Base-by-base conservation (phyloP, 2,888 invertebrate species). In the Eucera pruinosa region DNA sequence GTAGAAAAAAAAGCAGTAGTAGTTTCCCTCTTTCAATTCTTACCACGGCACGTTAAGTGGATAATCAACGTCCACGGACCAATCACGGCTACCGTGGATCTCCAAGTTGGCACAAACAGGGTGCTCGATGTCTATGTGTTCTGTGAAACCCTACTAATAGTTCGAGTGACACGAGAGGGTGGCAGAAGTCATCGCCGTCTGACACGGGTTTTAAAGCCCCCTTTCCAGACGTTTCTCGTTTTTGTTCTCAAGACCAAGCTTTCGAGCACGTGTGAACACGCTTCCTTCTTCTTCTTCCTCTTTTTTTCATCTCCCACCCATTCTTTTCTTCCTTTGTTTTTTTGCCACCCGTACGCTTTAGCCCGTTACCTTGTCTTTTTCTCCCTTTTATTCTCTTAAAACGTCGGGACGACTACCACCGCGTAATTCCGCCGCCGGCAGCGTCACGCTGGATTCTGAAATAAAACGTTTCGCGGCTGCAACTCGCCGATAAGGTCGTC, bases 121-220 rank as follows among this genome's bases (percentile, higher is more conserved):
- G 2, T 43, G 43, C 23, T 50, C 48, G 41, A 47, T 33, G 60
- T 48, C 48, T 58, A 33, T 27, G 41, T 54, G 2, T n/a, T n/a
- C 54, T 54, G 18, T 50, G 78, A 79, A 72, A 72, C 69, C 69
- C 72, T 78, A 69, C 72, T 78, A 65, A 79, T 78, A 72, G 78
- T 69, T 55, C 72, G 72, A 79, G 78, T 78, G 79, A 79, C 78
- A 65, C 52, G 27, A 71, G 72, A 68, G 68, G 72, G 76, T 72
- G 78, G 62, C 72, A 72, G 71, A 68, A 80, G 80, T 79, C 79
- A 80, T 80, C 75, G 74, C 57, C 47, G 75, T 61, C 80, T 65
- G 80, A 80, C 80, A 79, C 75, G 47, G 61, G 74, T 50, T 68
- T 76, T 76, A 75, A 80, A 75, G 54, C 62, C 57, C 45, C 45